Evolutionary conservation across 1,140 invertebrate genomes (phyloP).

Genomic region (Amyelois transitella): DNA sequence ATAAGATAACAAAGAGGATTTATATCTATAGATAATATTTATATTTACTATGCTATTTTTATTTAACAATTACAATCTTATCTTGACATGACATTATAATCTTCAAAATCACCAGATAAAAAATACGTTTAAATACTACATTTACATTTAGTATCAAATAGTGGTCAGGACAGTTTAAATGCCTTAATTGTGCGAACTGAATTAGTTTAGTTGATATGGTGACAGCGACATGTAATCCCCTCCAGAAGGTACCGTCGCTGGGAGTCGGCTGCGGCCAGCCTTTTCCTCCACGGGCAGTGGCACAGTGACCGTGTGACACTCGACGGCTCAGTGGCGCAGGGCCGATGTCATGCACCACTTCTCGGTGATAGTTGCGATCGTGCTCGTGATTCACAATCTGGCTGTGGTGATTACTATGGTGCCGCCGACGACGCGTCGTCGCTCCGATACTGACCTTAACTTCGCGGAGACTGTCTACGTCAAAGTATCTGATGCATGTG

Average conservation of each 20-base stretch:
- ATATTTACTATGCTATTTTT: too few species aligned
- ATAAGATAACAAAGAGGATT: too few species aligned
- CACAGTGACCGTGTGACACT: conserved; percentile 58
- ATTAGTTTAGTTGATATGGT: neutral
- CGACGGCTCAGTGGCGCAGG: conserved; percentile 46
- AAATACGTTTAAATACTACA: too few species aligned
- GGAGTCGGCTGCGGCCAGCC: conserved; percentile 27
- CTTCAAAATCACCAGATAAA: neutral
- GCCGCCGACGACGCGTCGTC: neutral
- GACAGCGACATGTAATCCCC: neutral
- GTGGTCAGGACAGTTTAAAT: neutral
- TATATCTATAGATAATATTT: too few species aligned
- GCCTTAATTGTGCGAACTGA: neutral
- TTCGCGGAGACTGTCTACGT: conserved; percentile 63
- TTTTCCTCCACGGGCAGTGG: conserved; percentile 66
- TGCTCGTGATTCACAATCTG: conserved; percentile 27
- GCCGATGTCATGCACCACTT: conserved; percentile 52
- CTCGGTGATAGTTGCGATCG: conserved; percentile 25
- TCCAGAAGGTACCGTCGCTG: neutral
- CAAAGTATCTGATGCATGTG: conserved; percentile 60
- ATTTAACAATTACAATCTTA: neutral
- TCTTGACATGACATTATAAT: neutral
- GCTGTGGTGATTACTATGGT: conserved; percentile 12
- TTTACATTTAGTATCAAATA: too few species aligned
- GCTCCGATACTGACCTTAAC: conserved; percentile 33